Base-by-base conservation (phyloP, 2,113 vertebrate genomes). In the Hypanus sabinus region DNA sequence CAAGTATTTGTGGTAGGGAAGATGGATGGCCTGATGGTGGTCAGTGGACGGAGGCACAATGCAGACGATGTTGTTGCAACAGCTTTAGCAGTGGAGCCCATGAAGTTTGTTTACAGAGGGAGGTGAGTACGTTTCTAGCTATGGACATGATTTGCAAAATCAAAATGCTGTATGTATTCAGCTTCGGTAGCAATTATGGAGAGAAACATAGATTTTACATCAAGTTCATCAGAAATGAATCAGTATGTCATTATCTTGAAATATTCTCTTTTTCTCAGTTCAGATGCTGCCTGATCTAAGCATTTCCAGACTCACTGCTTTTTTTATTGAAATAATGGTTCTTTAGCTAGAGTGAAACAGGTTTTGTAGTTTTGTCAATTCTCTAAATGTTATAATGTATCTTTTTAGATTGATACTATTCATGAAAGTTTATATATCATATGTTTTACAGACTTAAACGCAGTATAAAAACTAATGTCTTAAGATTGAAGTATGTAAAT, bases 71-170 rank as follows among this genome's bases (percentile, higher is more conserved):
- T 99, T 1, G 98, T 99, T 76, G 98, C 98, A 94, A 99, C 98
- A 0, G 98, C 98, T 0, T 94, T 99, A 95, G 98, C 98, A 0
- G 98, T 99, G 10, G 98, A 99, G 94, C 98, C 98, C 94, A 98
- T 99, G 98, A 99, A 99, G 96, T 99, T 99, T 97, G 98, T 99
- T 81, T 99, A 99, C 96, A 97, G 98, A 95, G 98, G 98, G 95
- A 98, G 98, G 98, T 99, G 96, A 97, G 96, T 94, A 14, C 73
- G 36, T 73, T 22, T 55, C 20, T 22, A 55, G 30, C 38, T 1
- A 73, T 30, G 12, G 36, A 11, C 22, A 22, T 38, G 20, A 33
- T 46, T 81, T 38, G 22, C 62, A 9, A 65, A 65, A 65, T 65
- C 62, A 65, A 65, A 65, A 65, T 65, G 62, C 62, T 46, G 2